Base-by-base conservation (phyloP, 2,113 vertebrate species). In the Archocentrus centrarchus region DNA sequence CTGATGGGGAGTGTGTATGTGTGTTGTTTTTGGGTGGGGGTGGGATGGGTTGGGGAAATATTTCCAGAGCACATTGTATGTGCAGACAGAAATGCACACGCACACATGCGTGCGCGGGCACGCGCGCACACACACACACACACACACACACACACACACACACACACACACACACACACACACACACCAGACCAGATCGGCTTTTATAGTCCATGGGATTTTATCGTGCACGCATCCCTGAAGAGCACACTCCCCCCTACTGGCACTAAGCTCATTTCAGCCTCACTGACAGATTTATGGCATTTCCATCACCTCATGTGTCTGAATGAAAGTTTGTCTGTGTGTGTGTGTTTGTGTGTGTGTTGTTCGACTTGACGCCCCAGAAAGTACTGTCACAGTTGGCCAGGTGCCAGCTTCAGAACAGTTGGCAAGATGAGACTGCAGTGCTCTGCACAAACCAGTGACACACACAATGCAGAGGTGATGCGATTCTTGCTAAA, bases 181-280 rank as follows among this genome's bases (percentile, higher is more conserved):
- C 79, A 57, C 35, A 8, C 59, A 32, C 32, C 2, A 27, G 24
- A 63, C 84, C 87, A 87, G 89, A 88, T 84, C 22, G 83, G 89
- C 80, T 92, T 92, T 91, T 88, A 93, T 92, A 89, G 91, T 79
- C 80, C 79, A 62, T 62, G 55, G 80, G 79, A 86, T 92, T 93
- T 91, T 88, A 94, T 86, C 64, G 84, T 59, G 84, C 82, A 80
- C 79, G 63, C 63, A 60, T 68, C 35, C 64, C 63, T 88, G 88
- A 86, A 79, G 79, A 88, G 86, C 60, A 62, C 82, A 80, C 85
- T 66, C 80, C 85, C 85, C 91, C 83, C 92, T 83, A 75, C 84
- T 92, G 89, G 89, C 83, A 85, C 88, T 84, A 84, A 92, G 92
- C 90, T 93, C 87, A 90, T 90, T 90, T 90, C 84, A 90, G 90